Conservation (phyloP, 2,797 vertebrate species). For the Myotis findleyi region DNA sequence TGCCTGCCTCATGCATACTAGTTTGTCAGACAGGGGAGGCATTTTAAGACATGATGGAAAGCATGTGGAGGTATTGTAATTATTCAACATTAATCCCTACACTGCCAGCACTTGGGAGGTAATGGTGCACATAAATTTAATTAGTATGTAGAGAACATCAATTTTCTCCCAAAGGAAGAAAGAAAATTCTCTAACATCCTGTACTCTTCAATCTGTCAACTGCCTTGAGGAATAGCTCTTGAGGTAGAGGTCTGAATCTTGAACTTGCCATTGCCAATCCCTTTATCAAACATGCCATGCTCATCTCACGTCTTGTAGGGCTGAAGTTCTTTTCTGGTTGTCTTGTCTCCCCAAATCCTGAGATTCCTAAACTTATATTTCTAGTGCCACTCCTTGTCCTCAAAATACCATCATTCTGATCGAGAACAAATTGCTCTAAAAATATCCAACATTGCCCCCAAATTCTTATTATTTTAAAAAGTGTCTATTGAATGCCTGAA, state of each 20-base stretch:
- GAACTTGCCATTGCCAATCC: not conserved
- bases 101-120: slow-evolving; percentile 41
- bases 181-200: slow-evolving; percentile 52
- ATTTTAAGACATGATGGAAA: slow-evolving; percentile 58
- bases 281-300: not conserved
- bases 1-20: not conserved
- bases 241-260: not conserved
- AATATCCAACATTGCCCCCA: not conserved
- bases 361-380: not conserved
- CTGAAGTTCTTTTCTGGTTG: not conserved
- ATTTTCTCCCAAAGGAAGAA: slow-evolving; percentile 63
- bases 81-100: slow-evolving; percentile 49
- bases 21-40: not conserved
- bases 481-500: not conserved
- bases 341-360: not conserved
- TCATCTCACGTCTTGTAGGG: not conserved
- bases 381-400: not conserved
- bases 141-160: slow-evolving; percentile 67
- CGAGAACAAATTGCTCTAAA: not conserved
- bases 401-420: not conserved
- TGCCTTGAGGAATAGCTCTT: not conserved
- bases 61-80: not conserved
- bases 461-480: not conserved
- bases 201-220: not conserved
- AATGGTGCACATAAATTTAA: slow-evolving; percentile 72